A percentile compares a stretch with the other conserved stretches of the same genome.
These are phyloP conservation scores for Amaurobius ferox DNA, from an alignment of 2,888 invertebrate species.

Conservation along the genomic window DNA sequence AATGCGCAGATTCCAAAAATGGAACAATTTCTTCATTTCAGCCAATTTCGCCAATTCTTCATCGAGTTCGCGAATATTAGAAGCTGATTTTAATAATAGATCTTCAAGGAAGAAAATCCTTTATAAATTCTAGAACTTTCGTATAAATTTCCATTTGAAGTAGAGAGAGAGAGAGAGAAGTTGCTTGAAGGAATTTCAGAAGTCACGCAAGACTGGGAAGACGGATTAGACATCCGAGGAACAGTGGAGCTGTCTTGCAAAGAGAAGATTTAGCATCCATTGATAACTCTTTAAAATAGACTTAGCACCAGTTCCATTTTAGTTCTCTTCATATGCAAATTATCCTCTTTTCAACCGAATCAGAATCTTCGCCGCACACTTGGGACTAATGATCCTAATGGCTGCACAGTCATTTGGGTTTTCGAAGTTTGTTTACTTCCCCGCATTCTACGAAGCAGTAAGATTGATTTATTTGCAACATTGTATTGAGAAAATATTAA, in stretches of 20 bases:
- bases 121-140: slow-evolving; percentile 6
- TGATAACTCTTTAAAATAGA: slow-evolving; percentile 56
- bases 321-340: slow-evolving; percentile 41
- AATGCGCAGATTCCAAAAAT: no score
- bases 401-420: slow-evolving; percentile 36
- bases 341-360: slow-evolving; percentile 4
- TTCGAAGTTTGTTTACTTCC: slow-evolving; percentile 1
- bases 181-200: slow-evolving; percentile 40
- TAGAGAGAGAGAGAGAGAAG: slow-evolving; percentile 7
- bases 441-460: no score
- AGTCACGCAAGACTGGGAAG: slow-evolving; percentile 27
- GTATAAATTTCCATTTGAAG: slow-evolving; percentile 48
- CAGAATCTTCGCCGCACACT: slow-evolving; percentile 28
- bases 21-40: no score
- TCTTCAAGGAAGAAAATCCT: neutral
- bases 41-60: no score
- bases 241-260: slow-evolving; percentile 20
- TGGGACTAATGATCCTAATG: slow-evolving; percentile 51
- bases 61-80: no score
- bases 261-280: slow-evolving; percentile 31
- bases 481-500: no score
- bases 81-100: no score
- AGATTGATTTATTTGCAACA: no score
- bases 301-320: slow-evolving; percentile 24
- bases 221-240: slow-evolving; percentile 61